These are phyloP conservation scores for Desmophyllum pertusum DNA, from an alignment of 92 coral and sea anemone species.

Conservation along the genomic window DNA sequence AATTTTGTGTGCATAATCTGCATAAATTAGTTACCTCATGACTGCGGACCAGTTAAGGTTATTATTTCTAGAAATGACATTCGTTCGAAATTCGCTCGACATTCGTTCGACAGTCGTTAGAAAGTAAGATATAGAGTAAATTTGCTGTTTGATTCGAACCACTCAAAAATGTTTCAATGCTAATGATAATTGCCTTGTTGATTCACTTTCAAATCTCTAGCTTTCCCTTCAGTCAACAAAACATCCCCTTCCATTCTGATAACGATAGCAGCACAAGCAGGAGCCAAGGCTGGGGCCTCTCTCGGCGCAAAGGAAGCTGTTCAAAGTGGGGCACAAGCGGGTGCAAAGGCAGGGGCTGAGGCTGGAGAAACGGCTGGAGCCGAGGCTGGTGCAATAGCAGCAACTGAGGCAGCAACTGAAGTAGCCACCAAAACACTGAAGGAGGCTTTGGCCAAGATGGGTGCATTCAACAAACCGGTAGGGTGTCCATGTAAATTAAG, in stretches of 20 bases:
- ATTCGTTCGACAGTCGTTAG: no score
- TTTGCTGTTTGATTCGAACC: background rate
- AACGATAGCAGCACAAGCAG: conserved; percentile 59
- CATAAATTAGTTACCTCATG: no score
- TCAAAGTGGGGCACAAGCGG: conserved; percentile 24
- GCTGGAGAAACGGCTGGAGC: conserved; percentile 56
- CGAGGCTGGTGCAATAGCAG: conserved; percentile 55
- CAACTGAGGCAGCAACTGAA: conserved; percentile 34
- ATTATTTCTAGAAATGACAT: no score
- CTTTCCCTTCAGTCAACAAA: background rate
- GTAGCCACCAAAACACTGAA: conserved; percentile 57
- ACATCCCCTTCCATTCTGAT: background rate
- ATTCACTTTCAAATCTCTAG: background rate
- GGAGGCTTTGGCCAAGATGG: conserved; percentile 23
- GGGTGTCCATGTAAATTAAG: background rate
- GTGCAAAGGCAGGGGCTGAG: conserved; percentile 26
- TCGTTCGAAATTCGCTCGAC: no score
- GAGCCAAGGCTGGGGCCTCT: conserved; percentile 60
- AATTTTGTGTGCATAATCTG: no score
- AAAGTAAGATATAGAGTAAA: background rate
- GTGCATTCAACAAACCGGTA: conserved; percentile 15
- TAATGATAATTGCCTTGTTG: background rate
- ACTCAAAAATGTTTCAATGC: background rate
- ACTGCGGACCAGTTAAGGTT: no score
- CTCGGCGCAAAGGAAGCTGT: conserved; percentile 26